These are phyloP conservation scores for Ceratitis capitata DNA, from an alignment of 1,140 invertebrate genomes.

Conservation along the genomic window DNA sequence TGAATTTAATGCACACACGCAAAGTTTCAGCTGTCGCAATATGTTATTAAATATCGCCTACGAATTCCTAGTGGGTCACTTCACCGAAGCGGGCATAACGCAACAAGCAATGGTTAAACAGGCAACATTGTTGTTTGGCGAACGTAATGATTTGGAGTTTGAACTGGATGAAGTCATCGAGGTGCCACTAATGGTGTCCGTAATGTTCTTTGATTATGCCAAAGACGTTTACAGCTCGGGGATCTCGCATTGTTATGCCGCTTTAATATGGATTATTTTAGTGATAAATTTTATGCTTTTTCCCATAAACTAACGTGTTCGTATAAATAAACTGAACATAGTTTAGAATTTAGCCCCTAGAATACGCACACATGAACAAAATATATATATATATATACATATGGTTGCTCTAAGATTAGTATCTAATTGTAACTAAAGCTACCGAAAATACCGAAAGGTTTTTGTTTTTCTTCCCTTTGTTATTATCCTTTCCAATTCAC, in stretches of 20 bases:
- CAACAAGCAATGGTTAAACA: slow-evolving; percentile 53
- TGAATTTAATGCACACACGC: slow-evolving; percentile 45
- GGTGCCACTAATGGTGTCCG: slow-evolving; percentile 52
- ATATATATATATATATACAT: no score
- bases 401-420: no score
- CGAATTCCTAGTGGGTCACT: slow-evolving; percentile 51
- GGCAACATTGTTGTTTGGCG: slow-evolving; percentile 50
- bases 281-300: background rate
- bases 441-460: no score
- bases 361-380: no score
- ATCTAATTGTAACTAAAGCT: background rate
- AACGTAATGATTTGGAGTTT: slow-evolving; percentile 57
- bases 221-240: background rate
- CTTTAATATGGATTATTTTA: background rate
- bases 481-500: no score
- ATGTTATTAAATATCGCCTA: slow-evolving; percentile 56
- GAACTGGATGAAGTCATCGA: slow-evolving; percentile 51
- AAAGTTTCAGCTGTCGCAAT: slow-evolving; percentile 55
- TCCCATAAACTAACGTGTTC: background rate
- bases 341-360: background rate
- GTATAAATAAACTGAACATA: background rate
- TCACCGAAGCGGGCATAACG: slow-evolving; percentile 42
- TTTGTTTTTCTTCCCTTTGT: no score
- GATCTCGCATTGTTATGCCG: no score
- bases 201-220: slow-evolving; percentile 50